phyloP scores from a whole-genome alignment of 2,797 vertebrate species.

The Lepus townsendii region DNA sequence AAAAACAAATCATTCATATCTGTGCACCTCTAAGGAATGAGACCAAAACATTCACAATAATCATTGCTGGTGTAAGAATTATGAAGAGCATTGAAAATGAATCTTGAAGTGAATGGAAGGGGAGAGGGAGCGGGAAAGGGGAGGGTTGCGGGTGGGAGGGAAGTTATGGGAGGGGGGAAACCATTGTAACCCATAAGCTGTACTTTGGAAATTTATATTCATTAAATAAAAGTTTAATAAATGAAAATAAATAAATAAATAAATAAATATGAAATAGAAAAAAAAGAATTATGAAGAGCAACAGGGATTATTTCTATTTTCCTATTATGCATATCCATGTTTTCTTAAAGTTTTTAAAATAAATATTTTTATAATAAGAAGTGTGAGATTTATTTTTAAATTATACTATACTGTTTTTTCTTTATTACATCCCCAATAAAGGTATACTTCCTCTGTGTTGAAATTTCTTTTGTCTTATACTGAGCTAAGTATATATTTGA shows the following conservation, averaged over 20 bases:
- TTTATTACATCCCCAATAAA: constrained; percentile 40
- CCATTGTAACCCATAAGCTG: too few relatives aligned
- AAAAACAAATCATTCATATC: constrained; percentile 23
- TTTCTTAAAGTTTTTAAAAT: constrained; percentile 37
- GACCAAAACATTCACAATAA: neutral
- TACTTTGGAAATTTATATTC: too few relatives aligned
- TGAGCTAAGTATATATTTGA: neutral
- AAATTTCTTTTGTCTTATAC: constrained; percentile 25
- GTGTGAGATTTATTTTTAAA: constrained; percentile 18
- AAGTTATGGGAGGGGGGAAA: too few relatives aligned
- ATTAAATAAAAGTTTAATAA: too few relatives aligned
- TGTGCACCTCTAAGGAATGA: neutral
- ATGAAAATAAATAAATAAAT: too few relatives aligned
- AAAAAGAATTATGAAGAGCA: neutral
- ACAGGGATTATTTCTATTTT: neutral
- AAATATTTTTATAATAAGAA: constrained; percentile 38
- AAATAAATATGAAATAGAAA: too few relatives aligned
- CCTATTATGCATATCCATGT: constrained; percentile 14
- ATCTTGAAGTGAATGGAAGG: too few relatives aligned
- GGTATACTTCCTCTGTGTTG: neutral
- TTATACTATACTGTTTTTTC: neutral
- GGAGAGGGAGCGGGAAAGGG: too few relatives aligned
- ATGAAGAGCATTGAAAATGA: neutral
- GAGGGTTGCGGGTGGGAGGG: too few relatives aligned
- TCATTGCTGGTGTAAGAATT: neutral